A percentile compares a stretch with the other conserved stretches of the same genome.
Evolutionary conservation across 2,888 invertebrate genomes (phyloP).

Genomic region (Petrolisthes manimaculis): DNA sequence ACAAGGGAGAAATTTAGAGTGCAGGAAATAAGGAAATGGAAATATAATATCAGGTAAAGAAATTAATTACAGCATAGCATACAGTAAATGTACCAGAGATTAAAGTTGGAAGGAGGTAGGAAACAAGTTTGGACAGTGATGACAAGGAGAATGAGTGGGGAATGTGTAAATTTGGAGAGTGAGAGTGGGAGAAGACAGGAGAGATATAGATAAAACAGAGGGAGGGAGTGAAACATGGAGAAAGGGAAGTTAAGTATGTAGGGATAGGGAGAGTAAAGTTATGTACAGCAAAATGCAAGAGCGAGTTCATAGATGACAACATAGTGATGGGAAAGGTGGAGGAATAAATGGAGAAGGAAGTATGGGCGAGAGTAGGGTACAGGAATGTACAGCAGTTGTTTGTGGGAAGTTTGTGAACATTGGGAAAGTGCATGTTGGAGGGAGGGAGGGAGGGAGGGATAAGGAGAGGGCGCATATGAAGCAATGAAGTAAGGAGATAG

Average conservation of each 20-base stretch:
- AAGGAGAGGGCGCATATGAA: neutral
- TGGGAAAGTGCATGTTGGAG: neutral
- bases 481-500: too few species aligned
- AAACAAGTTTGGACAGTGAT: neutral
- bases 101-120: neutral
- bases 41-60: too few species aligned
- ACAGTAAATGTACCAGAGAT: neutral
- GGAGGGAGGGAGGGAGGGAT: constrained; percentile 4
- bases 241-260: too few species aligned
- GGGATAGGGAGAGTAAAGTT: neutral
- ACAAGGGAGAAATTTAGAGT: too few species aligned
- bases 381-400: neutral
- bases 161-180: constrained; percentile 11
- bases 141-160: constrained; percentile 4
- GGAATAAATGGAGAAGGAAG: neutral
- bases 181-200: neutral
- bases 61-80: neutral
- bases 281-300: neutral
- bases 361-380: neutral
- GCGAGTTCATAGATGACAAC: too few species aligned
- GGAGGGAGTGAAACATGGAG: too few species aligned
- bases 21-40: too few species aligned
- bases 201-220: neutral
- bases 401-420: neutral
- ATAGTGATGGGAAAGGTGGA: too few species aligned